Conservation (phyloP, 2,797 vertebrate species). For the Falco naumanni region DNA sequence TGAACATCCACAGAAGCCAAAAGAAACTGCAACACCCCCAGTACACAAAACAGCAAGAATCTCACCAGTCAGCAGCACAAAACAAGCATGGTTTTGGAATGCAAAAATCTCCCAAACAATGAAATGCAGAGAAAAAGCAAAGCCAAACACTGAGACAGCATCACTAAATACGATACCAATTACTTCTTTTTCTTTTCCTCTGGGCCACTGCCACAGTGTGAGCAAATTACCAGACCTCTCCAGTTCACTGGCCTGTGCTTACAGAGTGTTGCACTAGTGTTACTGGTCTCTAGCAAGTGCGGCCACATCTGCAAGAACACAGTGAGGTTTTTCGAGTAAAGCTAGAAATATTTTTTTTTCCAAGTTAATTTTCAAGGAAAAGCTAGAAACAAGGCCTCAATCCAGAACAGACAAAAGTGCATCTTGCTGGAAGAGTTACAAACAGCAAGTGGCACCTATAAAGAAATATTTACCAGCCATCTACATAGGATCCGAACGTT, state of each 20-base stretch:
- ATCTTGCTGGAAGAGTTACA: background rate
- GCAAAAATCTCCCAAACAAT: background rate
- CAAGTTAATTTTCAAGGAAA: background rate
- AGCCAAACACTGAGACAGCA: background rate
- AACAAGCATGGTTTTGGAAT: background rate
- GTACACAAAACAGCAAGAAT: background rate
- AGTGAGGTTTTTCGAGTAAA: background rate
- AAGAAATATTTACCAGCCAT: background rate
- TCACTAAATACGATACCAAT: background rate
- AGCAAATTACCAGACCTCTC: background rate
- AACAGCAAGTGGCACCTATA: background rate
- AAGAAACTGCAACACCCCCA: background rate
- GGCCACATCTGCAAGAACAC: background rate
- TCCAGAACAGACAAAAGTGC: background rate
- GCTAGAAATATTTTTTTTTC: too few relatives aligned
- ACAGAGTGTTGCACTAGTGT: fast-evolving
- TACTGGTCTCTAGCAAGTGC: background rate
- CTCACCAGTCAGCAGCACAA: background rate
- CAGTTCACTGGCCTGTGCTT: background rate
- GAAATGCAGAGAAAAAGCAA: background rate
- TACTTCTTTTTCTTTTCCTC: background rate
- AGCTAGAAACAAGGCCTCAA: background rate
- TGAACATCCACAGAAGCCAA: background rate
- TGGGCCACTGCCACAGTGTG: too few relatives aligned
- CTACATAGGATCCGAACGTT: background rate